Evolutionary conservation across 2,888 invertebrate species (phyloP).

Genomic region (Tiphia femorata): DNA sequence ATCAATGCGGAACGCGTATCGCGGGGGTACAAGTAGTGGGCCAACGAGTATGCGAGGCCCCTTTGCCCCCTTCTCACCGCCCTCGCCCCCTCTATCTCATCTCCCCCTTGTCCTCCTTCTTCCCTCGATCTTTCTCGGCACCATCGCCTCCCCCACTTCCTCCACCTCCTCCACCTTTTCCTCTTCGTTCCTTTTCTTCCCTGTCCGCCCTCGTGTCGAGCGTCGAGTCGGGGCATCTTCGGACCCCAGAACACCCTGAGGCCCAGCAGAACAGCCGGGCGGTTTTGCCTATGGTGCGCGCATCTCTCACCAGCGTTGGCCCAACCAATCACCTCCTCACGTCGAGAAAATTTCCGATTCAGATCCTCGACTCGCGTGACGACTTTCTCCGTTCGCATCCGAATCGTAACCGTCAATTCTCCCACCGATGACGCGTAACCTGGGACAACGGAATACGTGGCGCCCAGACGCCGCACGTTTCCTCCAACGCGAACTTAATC

Average conservation of each 20-base stretch:
- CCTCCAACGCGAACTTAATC: too few relatives aligned
- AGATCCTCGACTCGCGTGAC: too few relatives aligned
- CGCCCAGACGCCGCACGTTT: too few relatives aligned
- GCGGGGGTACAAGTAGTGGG: conserved; percentile 63
- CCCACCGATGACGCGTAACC: too few relatives aligned
- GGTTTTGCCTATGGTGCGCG: conserved; percentile 20
- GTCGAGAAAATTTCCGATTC: too few relatives aligned
- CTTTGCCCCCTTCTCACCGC: conserved; percentile 22
- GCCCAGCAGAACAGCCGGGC: conserved; percentile 18
- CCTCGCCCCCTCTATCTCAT: conserved; percentile 18
- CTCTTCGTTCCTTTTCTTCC: neutral
- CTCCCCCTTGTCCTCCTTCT: conserved; percentile 22
- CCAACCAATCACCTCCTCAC: too few relatives aligned
- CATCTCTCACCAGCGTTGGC: neutral
- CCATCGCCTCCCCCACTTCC: conserved; percentile 5
- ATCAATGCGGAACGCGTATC: conserved; percentile 67
- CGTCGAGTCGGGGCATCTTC: conserved; percentile 11
- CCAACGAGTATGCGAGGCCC: conserved; percentile 55
- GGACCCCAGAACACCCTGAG: conserved; percentile 19
- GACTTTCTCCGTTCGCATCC: too few relatives aligned
- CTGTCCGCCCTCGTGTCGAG: too few relatives aligned
- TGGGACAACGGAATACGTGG: too few relatives aligned
- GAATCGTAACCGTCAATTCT: too few relatives aligned
- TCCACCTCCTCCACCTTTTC: conserved; percentile 17
- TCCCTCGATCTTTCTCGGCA: conserved; percentile 13